Conservation (phyloP, 2,797 vertebrate genomes). For the Cyclopterus lumpus region DNA sequence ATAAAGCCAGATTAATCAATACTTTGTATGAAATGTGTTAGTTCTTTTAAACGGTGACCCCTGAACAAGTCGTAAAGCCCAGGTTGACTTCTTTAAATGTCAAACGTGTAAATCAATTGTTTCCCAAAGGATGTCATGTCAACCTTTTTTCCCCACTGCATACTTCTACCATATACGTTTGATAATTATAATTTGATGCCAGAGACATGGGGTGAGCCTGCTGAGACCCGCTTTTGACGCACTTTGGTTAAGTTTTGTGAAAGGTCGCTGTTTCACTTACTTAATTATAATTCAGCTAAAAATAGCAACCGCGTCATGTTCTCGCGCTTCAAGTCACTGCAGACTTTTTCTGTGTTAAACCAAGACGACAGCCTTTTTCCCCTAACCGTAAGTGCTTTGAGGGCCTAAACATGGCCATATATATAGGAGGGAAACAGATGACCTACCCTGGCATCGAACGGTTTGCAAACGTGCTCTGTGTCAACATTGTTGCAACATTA, state of each 20-base stretch:
- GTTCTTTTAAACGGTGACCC: neutral
- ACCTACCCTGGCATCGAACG: neutral
- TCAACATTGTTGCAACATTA: neutral
- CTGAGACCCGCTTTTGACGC: neutral
- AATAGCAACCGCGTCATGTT: neutral
- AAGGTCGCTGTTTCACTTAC: neutral
- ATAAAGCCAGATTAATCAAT: neutral
- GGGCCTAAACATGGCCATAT: neutral
- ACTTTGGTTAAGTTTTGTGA: neutral
- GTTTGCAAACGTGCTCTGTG: neutral
- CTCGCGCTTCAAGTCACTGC: neutral
- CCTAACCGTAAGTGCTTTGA: neutral
- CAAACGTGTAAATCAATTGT: neutral
- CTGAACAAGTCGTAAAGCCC: neutral
- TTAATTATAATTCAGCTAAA: conserved; percentile 14
- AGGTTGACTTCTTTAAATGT: neutral
- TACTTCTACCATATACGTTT: neutral
- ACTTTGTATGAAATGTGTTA: neutral
- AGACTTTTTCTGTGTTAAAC: neutral
- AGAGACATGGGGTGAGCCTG: neutral
- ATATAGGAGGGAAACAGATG: neutral
- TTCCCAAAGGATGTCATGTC: neutral
- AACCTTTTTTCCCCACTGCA: neutral
- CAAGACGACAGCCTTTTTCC: neutral
- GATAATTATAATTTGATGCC: neutral